These are phyloP conservation scores for Drosophila neutralis DNA, from an alignment of 2,888 invertebrate species.

Conservation along the genomic window DNA sequence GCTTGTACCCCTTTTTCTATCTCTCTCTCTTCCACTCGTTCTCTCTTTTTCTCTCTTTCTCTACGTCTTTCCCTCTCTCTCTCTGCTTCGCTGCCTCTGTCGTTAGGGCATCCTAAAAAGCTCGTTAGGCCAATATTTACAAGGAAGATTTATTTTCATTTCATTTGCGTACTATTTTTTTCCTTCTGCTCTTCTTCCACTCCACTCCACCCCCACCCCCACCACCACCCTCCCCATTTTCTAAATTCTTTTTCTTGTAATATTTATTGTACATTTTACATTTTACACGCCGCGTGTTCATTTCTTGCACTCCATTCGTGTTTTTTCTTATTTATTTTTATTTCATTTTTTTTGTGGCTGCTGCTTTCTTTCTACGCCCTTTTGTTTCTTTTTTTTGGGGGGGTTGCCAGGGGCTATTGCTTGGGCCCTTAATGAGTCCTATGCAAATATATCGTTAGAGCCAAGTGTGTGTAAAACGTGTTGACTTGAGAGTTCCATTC, in stretches of 20 bases:
- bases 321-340: constrained; percentile 13
- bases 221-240: constrained; percentile 2
- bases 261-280: constrained; percentile 72
- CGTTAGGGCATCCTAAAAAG: constrained; percentile 48
- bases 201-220: neutral
- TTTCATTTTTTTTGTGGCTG: constrained; percentile 8
- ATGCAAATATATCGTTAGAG: constrained; percentile 79
- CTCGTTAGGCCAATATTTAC: constrained; percentile 70
- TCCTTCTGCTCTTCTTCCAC: neutral
- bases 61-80: neutral
- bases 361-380: constrained; percentile 8
- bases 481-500: constrained; percentile 54
- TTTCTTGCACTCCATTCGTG: constrained; percentile 61
- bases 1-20: constrained; percentile 15
- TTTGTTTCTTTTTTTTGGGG: constrained; percentile 19
- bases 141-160: constrained; percentile 66
- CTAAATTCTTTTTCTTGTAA: constrained; percentile 34
- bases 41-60: neutral
- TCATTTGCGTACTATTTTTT: constrained; percentile 44
- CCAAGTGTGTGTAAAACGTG: constrained; percentile 65
- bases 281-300: constrained; percentile 65
- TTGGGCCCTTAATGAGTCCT: constrained; percentile 71
- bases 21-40: neutral
- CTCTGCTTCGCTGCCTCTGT: neutral
- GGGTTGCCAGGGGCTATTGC: constrained; percentile 47